phyloP scores from a whole-genome alignment of 2,797 vertebrate species.

The Rhabdomys pumilio region DNA sequence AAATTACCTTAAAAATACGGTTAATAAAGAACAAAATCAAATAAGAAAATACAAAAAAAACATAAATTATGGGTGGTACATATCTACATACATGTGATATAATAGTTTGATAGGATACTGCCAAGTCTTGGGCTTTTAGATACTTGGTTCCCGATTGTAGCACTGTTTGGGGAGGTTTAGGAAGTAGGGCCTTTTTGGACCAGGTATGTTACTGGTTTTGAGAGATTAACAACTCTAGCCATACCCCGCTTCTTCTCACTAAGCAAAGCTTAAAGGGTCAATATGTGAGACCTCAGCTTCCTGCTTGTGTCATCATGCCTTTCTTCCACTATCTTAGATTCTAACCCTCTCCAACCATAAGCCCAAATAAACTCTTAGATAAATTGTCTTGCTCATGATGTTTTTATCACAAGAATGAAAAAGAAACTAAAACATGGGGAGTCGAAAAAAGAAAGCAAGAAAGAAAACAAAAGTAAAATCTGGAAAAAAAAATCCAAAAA shows the following conservation, averaged over 20 bases:
- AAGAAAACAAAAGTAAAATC: conserved; percentile 32
- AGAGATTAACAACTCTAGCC: background rate
- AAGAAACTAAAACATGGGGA: background rate
- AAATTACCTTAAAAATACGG: conserved; percentile 21
- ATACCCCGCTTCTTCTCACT: too few relatives aligned
- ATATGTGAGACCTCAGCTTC: background rate
- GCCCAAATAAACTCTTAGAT: background rate
- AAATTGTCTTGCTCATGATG: background rate
- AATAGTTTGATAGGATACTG: background rate
- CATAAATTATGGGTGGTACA: background rate
- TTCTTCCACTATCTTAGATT: background rate
- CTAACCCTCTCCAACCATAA: background rate
- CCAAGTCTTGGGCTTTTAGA: background rate
- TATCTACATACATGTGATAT: background rate
- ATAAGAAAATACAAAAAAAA: conserved; percentile 23
- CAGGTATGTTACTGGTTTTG: background rate
- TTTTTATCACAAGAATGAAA: conserved; percentile 8
- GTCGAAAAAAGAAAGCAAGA: background rate
- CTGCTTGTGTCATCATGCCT: background rate
- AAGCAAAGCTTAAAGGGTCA: background rate
- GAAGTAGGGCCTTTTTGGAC: background rate
- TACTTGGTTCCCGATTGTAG: background rate
- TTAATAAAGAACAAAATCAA: background rate
- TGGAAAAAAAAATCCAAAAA: background rate
- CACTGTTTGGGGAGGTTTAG: background rate